Conservation (phyloP, 92 coral and sea anemone genomes). For the Actinernus sp. region DNA sequence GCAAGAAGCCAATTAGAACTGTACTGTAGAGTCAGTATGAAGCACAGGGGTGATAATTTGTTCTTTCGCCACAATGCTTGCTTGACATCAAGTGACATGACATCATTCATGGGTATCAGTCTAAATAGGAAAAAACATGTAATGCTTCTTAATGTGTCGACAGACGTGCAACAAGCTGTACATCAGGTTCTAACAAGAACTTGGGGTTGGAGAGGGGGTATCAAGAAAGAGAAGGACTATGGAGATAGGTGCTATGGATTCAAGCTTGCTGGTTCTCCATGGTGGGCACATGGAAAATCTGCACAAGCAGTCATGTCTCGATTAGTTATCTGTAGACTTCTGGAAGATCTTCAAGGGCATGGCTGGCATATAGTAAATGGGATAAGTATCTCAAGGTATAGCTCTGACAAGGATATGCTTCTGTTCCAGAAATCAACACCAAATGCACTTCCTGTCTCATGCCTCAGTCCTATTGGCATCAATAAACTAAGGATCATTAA, state of each 20-base stretch:
- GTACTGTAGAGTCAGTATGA: background rate
- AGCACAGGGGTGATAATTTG: background rate
- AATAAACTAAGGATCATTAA: background rate
- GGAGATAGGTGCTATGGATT: background rate
- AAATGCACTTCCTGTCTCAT: background rate
- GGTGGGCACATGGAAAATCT: background rate
- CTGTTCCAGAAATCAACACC: background rate
- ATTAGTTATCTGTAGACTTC: background rate
- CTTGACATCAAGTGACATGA: background rate
- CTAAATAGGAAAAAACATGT: background rate
- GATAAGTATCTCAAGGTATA: background rate
- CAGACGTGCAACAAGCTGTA: background rate
- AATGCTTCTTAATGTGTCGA: background rate
- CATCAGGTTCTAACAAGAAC: background rate
- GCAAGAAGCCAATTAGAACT: background rate
- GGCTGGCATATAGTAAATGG: background rate
- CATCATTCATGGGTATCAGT: background rate
- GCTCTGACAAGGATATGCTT: background rate
- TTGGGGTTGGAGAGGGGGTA: background rate
- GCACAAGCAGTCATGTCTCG: background rate
- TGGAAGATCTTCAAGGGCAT: background rate
- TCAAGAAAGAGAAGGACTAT: slow-evolving; percentile 4
- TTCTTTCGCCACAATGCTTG: background rate
- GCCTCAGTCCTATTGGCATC: background rate
- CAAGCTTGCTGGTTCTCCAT: background rate